Evolutionary conservation across 2,113 vertebrate genomes (phyloP).

Genomic region (human): DNA sequence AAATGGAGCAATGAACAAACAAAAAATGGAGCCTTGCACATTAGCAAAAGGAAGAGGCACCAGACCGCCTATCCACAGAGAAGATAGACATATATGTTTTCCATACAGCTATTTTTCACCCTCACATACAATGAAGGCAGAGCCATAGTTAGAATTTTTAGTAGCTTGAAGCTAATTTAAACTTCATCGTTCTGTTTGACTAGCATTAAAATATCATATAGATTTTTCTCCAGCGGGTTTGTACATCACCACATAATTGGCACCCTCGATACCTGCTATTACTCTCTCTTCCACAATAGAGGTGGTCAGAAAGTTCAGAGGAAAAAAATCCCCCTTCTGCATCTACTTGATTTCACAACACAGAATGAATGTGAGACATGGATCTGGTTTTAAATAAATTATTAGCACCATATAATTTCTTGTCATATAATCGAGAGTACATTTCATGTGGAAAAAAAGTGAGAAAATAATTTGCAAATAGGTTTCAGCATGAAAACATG

Average conservation of each 20-base stretch:
- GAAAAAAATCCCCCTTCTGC: conserved; percentile 74
- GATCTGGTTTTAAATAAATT: conserved; percentile 81
- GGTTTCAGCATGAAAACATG: conserved; percentile 77
- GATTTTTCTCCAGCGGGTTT: conserved; percentile 78
- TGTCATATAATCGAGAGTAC: conserved; percentile 80
- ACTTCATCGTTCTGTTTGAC: conserved; percentile 80
- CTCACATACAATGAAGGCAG: conserved; percentile 71
- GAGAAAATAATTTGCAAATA: conserved; percentile 80
- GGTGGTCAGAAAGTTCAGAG: conserved; percentile 80
- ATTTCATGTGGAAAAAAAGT: conserved; percentile 76
- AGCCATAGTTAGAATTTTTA: conserved; percentile 77
- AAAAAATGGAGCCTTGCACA: background rate
- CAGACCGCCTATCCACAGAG: background rate
- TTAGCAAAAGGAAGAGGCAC: background rate
- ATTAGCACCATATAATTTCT: conserved; percentile 83
- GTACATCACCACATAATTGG: conserved; percentile 79
- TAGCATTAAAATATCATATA: conserved; percentile 82
- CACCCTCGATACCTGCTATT: conserved; percentile 81
- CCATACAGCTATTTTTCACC: conserved; percentile 67
- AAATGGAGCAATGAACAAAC: background rate
- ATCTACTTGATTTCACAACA: conserved; percentile 80
- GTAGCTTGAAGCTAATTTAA: conserved; percentile 81
- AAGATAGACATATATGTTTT: conserved; percentile 65
- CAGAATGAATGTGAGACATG: conserved; percentile 76
- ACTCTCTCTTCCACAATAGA: conserved; percentile 79